Evolutionary conservation across 2,888 invertebrate species (phyloP), one percentile per base, ranked within the genome.

Genomic region (Holacanthella duospinosa): DNA sequence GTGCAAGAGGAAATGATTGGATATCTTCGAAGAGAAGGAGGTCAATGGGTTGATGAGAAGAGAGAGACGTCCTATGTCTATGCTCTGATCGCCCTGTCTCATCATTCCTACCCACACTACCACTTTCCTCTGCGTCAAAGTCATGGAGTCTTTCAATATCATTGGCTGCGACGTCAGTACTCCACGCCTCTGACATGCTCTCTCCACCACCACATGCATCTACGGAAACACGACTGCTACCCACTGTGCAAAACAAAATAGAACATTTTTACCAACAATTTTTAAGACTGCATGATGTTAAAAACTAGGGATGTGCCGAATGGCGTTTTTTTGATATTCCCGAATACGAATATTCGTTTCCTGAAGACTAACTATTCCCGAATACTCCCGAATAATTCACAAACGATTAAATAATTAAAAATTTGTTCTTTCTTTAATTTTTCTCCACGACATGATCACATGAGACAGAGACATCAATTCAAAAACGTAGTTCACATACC

Each of bases 131-230:
- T 26, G 83, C 85, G 74, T 87, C 86, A 68, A 88, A 87, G 81
- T 95, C 94, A 0, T 89, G 89, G 74, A 93, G 82, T 63, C 94
- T 84, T 74, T 93, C 91, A 25, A 93, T 93, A 77, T 95, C 95
- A 1, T 93, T 93, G 0, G 89, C 88, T 55, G 93, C 79, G 21
- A 96, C 96, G 78, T 97, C 96, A 63, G 94, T 95, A 75, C 94
- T 94, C 97, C 97, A 97, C 0, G 94, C 94, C 78, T 97, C 96
- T 73, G 93, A 94, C 25, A 93, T 91, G 1, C 95, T 93, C 76
- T 95, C 94, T 28, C 60, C 63, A 43, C 63, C 61, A n/a, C 61
- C 63, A 2, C 28, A 55, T 1, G 54, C 59, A 21, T 66, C 66
- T 0, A 29, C 28, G 25, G 55, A 21, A n/a, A 56, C 58, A 55